A percentile compares a stretch with the other conserved stretches of the same genome.
Conservation (phyloP, 2,888 invertebrate genomes). For the Drosophila emarginata region DNA sequence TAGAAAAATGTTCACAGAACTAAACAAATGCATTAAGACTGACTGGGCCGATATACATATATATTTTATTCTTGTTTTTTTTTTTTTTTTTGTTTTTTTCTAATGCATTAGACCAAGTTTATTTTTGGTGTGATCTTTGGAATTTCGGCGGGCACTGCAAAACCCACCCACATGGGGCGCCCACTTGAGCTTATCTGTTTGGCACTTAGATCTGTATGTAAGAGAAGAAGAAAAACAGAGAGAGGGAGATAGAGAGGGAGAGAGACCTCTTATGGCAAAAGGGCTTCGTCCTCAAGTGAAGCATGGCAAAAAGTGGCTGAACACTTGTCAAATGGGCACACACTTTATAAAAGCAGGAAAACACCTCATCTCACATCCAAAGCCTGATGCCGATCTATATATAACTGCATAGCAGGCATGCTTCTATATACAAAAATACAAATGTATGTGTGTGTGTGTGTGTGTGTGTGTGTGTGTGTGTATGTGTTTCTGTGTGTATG, state of each 20-base stretch:
- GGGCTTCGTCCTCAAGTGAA: constrained; percentile 41
- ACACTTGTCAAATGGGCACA: constrained; percentile 63
- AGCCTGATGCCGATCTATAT: constrained; percentile 47
- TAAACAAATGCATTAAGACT: constrained; percentile 50
- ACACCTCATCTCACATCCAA: constrained; percentile 54
- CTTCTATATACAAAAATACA: constrained; percentile 42
- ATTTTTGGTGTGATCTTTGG: constrained; percentile 38
- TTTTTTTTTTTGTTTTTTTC: constrained; percentile 25
- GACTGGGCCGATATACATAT: background rate
- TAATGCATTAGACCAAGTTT: constrained; percentile 62
- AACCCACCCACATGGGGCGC: constrained; percentile 46
- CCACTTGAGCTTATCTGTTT: constrained; percentile 12
- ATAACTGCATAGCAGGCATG: constrained; percentile 51
- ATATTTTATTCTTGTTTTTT: background rate
- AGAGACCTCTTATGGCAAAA: constrained; percentile 23
- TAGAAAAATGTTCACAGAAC: constrained; percentile 26
- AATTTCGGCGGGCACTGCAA: constrained; percentile 25
- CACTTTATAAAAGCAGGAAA: constrained; percentile 62
- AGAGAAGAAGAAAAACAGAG: background rate
- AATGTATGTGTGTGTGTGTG: constrained; percentile 51
- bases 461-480: constrained; percentile 35
- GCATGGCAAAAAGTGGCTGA: constrained; percentile 60
- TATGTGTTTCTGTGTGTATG: constrained; percentile 44
- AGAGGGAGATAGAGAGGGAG: background rate
- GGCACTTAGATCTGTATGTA: background rate